Evolutionary conservation across 2,113 vertebrate species (phyloP), one percentile per base, ranked within the genome.

Genomic region (Tringa solitaria): DNA sequence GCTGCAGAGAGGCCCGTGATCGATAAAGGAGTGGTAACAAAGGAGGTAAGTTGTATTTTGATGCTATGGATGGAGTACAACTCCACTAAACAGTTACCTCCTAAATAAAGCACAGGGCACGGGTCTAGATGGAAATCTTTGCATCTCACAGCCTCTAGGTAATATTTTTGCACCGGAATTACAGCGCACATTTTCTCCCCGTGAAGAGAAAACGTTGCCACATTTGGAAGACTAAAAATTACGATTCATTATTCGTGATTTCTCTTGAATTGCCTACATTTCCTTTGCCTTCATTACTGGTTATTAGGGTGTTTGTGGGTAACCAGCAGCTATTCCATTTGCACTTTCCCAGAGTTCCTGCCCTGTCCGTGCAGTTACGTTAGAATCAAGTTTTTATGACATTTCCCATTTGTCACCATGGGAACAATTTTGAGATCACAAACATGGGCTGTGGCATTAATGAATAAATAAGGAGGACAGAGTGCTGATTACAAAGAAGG

Each of bases 1-100:
- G 33, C 45, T 70, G 45, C 1, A 1, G 59, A 20, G 59, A 48
- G 8, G 6, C 12, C 30, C 0, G 0, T 0, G 2, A 14, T 35
- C 1, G 2, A 12, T 33, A 60, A 84, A 30, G 11, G 22, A n/a
- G 30, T 8, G 14, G 41, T 24, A 61, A 27, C 5, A 24, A 24
- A 33, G 8, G 12, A 26, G 43, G 3, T 26, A 4, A 6, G 9
- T 26, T 61, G 27, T 9, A 2, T 20, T 79, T 75, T 21, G 46
- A 6, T 53, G 24, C 27, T 45, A 1, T 4, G 24, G n/a, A 1
- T 7, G 37, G 33, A 19, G 7, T 23, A 6, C 21, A 53, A 6
- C 23, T 70, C 24, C 21, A 8, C 15, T 28, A 23, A 28, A 5
- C 6, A 26, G 14, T 46, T 51, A 12, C 14, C 57, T 56, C 22